Evolutionary conservation across 2,113 vertebrate genomes (phyloP), one percentile per base, ranked within the genome.

Genomic region (Tichodroma muraria): DNA sequence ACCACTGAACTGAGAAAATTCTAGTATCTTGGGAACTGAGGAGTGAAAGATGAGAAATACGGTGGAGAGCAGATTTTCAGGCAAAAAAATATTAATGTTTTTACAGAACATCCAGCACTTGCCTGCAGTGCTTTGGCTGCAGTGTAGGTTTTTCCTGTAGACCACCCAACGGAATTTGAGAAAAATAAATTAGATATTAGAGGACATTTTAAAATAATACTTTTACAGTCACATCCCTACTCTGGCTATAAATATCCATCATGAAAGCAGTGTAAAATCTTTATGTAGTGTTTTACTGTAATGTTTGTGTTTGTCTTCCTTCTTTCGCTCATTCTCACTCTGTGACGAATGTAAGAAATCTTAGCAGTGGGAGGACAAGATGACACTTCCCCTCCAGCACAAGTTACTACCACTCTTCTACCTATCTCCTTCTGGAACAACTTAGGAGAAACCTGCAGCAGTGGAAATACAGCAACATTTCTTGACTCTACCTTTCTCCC

Each of bases 1-100:
- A 93, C 90, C 82, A 73, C 75, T 73, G 88, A 88, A 65, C 33
- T 14, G 64, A 91, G 79, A 71, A 88, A 91, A 80, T 70, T 88
- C 85, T 88, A 57, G 52, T 59, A 24, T 80, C 94, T 82, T 88
- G 68, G 68, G 94, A 91, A 73, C 79, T 20, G 66, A 77, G 49
- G 24, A 81, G 42, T 57, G 85, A 69, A 94, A 95, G 59, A 93
- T 85, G 70, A 89, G 92, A 88, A 85, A 64, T 44, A 59, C n/a
- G 59, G 88, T 37, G 54, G 63, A 89, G 75, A 86, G 23, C 54
- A 95, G 85, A 69, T 88, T 80, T 90, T 25, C 50, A 57, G 57
- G 82, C 63, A 90, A 88, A 85, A 77, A 82, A 42, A 52, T 94
- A 87, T 88, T 94, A 85, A 85, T 85, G 68, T 85, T 94, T 94